A percentile compares a stretch with the other conserved stretches of the same genome.
These are phyloP conservation scores for Zoroaster sp. DNA, from an alignment of 53 echinoderm and acorn worm genomes.

Conservation along the genomic window DNA sequence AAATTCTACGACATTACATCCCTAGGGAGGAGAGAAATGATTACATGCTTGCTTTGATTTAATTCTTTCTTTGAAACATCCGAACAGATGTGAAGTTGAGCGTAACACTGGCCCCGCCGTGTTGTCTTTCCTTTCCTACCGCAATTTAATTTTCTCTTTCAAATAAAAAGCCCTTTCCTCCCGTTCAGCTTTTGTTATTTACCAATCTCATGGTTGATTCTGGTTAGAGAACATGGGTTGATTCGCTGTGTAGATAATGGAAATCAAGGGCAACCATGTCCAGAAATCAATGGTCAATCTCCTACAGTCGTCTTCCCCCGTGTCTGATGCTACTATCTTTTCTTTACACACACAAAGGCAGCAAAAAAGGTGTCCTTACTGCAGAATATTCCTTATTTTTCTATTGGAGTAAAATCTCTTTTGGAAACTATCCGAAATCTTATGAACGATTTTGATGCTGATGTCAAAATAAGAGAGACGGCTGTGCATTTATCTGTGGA, in stretches of 20 bases:
- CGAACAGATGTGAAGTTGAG: slow-evolving; percentile 60
- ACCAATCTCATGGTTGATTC: slow-evolving; percentile 43
- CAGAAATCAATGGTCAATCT: slow-evolving; percentile 27
- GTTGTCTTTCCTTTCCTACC: slow-evolving; percentile 45
- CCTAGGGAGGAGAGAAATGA: slow-evolving; percentile 21
- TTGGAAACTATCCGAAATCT: neutral
- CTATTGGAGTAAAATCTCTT: slow-evolving; percentile 2
- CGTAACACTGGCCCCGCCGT: slow-evolving; percentile 53
- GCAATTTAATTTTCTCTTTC: slow-evolving; percentile 56
- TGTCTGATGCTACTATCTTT: neutral
- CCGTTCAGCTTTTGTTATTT: slow-evolving; percentile 50
- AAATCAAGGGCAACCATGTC: slow-evolving; percentile 32
- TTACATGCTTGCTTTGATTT: slow-evolving; percentile 52
- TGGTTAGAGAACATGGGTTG: slow-evolving; percentile 37
- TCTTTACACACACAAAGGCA: slow-evolving; percentile 29
- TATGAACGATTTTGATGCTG: neutral
- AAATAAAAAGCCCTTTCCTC: slow-evolving; percentile 43
- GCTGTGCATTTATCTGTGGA: slow-evolving; percentile 13
- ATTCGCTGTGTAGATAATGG: slow-evolving; percentile 33
- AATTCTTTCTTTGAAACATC: slow-evolving; percentile 57
- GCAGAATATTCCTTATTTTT: neutral
- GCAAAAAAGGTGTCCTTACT: slow-evolving; percentile 17
- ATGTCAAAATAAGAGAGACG: slow-evolving; percentile 18
- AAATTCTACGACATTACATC: slow-evolving; percentile 8
- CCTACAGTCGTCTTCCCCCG: neutral